Evolutionary conservation across 2,113 vertebrate species (phyloP).

Genomic region (Peromyscus leucopus): DNA sequence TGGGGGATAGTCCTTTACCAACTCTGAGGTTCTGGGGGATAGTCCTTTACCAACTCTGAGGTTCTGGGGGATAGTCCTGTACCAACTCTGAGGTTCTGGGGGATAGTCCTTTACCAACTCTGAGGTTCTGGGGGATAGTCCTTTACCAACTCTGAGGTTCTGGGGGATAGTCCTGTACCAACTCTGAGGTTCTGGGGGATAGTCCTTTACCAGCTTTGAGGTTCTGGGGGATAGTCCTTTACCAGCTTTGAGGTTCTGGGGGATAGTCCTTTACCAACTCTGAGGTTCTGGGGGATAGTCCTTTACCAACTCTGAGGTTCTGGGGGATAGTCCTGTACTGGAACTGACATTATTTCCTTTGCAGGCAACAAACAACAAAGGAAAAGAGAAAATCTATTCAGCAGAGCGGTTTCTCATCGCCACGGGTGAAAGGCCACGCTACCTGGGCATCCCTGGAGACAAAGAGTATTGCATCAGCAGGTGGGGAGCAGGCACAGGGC

Average conservation of each 20-base stretch:
- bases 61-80: too few relatives aligned
- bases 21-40: too few relatives aligned
- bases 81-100: background rate
- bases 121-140: too few relatives aligned
- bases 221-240: background rate
- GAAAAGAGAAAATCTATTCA: slow-evolving; percentile 87
- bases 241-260: background rate
- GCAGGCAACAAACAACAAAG: slow-evolving; percentile 89
- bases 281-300: background rate
- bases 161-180: too few relatives aligned
- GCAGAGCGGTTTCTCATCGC: slow-evolving; percentile 91
- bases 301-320: background rate
- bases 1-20: background rate
- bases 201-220: too few relatives aligned
- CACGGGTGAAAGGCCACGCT: slow-evolving; percentile 91
- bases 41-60: too few relatives aligned
- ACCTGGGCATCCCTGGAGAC: slow-evolving; percentile 89
- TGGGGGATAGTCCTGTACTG: background rate
- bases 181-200: too few relatives aligned
- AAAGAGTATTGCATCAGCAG: slow-evolving; percentile 92
- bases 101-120: too few relatives aligned
- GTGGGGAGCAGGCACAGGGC: slow-evolving; percentile 71
- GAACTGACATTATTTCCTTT: slow-evolving; percentile 68
- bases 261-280: background rate
- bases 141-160: too few relatives aligned